These are phyloP conservation scores for Carassius carassius DNA, from an alignment of 2,113 vertebrate species.

Conservation along the genomic window DNA sequence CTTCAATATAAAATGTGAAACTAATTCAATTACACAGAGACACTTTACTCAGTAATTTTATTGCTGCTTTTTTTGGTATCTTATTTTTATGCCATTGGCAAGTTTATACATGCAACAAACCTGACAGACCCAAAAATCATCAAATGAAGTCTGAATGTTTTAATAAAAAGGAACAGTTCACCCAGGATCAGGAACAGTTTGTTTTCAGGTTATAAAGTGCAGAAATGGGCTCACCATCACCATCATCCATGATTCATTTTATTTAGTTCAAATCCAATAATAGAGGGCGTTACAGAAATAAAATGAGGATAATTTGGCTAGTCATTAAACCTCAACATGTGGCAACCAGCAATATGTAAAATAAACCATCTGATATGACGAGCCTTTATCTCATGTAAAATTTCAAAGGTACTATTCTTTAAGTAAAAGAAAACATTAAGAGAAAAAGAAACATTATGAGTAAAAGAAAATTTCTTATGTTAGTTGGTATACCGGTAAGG, in stretches of 20 bases:
- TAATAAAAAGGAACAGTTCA: too few relatives aligned
- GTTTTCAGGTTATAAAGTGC: neutral
- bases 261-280: neutral
- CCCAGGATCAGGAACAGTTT: neutral
- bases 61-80: neutral
- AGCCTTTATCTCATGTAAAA: too few relatives aligned
- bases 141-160: too few relatives aligned
- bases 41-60: neutral
- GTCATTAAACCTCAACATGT: neutral
- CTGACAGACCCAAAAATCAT: neutral
- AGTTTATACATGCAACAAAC: neutral
- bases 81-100: neutral
- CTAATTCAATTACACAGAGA: neutral
- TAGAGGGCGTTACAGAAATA: neutral
- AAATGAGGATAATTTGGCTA: neutral
- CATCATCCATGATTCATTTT: neutral
- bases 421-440: too few relatives aligned
- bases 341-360: neutral
- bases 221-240: neutral
- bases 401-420: neutral
- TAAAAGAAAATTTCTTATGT: neutral
- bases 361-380: neutral
- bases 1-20: conserved; percentile 10
- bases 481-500: neutral
- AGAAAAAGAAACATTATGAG: neutral